Evolutionary conservation across 1,140 invertebrate species (phyloP).

Genomic region (Hestina assimilis): DNA sequence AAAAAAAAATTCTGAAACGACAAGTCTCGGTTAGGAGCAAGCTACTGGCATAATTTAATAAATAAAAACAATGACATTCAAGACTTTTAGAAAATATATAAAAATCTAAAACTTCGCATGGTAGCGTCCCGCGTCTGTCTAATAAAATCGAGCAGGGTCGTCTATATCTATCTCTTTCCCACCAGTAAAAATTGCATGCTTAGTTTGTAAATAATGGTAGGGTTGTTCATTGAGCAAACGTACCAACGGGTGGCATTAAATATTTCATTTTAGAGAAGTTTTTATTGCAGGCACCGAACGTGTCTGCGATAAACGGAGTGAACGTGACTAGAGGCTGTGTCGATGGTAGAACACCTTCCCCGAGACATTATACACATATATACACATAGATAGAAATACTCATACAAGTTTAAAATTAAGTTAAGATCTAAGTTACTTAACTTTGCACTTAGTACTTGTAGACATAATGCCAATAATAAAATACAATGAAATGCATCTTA

Average conservation of each 20-base stretch:
- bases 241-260: conserved; percentile 58
- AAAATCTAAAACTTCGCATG: neutral
- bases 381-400: neutral
- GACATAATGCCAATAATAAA: neutral
- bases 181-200: conserved; percentile 17
- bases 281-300: conserved; percentile 69
- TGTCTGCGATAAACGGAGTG: conserved; percentile 65
- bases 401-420: neutral
- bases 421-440: too few relatives aligned
- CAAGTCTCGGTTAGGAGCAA: too few relatives aligned
- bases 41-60: neutral
- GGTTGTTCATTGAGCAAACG: conserved; percentile 24
- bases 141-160: neutral
- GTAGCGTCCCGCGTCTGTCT: neutral
- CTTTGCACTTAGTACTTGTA: neutral
- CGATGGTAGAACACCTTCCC: conserved; percentile 34
- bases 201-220: conserved; percentile 24
- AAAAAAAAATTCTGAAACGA: too few relatives aligned
- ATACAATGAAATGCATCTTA: too few relatives aligned
- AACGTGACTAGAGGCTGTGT: conserved; percentile 63
- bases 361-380: conserved; percentile 15
- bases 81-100: neutral
- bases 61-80: neutral
- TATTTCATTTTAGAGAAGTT: conserved; percentile 77
- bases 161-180: neutral